phyloP scores from a whole-genome alignment of 2,797 vertebrate genomes.

The Ptychadena robeensis region DNA sequence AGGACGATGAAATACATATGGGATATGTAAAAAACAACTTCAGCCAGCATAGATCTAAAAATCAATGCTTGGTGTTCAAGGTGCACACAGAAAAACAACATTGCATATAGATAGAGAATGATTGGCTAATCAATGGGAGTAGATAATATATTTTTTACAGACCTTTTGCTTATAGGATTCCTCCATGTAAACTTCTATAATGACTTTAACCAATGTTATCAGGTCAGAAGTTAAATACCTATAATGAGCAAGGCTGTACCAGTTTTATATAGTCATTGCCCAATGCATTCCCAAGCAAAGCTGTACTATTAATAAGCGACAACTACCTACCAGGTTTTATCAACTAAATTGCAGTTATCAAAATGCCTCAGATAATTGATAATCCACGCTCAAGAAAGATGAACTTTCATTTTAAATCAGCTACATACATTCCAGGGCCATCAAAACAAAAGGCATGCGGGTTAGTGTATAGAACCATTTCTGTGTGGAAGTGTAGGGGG shows the following conservation, averaged over 20 bases:
- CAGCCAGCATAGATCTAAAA: background rate
- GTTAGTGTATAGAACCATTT: too few species aligned
- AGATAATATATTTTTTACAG: constrained; percentile 13
- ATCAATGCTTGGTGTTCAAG: constrained; percentile 23
- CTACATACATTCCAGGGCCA: too few species aligned
- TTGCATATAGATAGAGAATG: constrained; percentile 6
- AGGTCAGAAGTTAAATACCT: constrained; percentile 28
- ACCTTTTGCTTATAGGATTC: background rate
- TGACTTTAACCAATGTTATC: constrained; percentile 5
- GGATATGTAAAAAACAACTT: background rate
- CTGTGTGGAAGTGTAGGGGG: too few species aligned
- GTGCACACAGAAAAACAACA: constrained; percentile 15
- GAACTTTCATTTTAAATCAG: too few species aligned
- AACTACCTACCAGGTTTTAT: background rate
- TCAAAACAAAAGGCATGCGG: too few species aligned
- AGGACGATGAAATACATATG: background rate
- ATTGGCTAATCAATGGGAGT: constrained; percentile 5
- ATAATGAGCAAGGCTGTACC: background rate
- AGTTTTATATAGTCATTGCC: background rate
- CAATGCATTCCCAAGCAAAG: background rate
- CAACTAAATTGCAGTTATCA: background rate
- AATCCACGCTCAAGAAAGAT: too few species aligned
- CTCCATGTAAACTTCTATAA: constrained; percentile 2
- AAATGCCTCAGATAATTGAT: background rate
- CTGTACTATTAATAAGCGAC: background rate